Percentiles rank a stretch among this genome's conserved stretches.
These are phyloP conservation scores for Portunus trituberculatus DNA, from an alignment of 1,140 invertebrate genomes.

Conservation along the genomic window DNA sequence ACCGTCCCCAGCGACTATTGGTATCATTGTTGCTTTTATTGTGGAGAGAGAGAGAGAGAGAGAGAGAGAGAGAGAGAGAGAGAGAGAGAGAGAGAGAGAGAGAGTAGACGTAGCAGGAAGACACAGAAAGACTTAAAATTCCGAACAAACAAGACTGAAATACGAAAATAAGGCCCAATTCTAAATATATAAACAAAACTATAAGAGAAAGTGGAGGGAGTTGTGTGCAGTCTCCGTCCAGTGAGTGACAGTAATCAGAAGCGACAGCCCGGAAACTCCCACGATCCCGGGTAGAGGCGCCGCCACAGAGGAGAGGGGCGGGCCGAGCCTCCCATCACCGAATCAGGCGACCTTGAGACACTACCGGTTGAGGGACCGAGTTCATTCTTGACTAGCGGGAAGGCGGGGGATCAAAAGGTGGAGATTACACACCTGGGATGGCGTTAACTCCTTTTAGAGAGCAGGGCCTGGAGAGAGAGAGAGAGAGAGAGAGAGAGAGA, in stretches of 20 bases:
- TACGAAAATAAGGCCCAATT: no score
- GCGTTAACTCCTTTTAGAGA: not conserved
- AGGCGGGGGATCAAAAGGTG: not conserved
- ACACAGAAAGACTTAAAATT: no score
- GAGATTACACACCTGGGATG: not conserved
- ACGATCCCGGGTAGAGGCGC: not conserved
- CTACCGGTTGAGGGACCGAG: not conserved
- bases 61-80: no score
- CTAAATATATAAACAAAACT: no score
- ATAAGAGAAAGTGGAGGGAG: no score
- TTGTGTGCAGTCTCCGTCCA: not conserved
- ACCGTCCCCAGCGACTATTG: no score
- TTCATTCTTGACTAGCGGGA: not conserved
- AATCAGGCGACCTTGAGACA: slow-evolving; percentile 2
- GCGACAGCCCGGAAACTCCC: not conserved
- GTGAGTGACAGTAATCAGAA: not conserved
- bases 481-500: not conserved
- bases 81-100: no score
- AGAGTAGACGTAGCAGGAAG: no score
- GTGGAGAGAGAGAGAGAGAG: no score
- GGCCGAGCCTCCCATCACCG: not conserved
- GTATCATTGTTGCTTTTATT: no score
- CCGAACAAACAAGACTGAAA: no score
- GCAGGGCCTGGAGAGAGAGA: not conserved
- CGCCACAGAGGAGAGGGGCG: not conserved